Conservation (phyloP, 2,113 vertebrate species). For the Eublepharis macularius region DNA sequence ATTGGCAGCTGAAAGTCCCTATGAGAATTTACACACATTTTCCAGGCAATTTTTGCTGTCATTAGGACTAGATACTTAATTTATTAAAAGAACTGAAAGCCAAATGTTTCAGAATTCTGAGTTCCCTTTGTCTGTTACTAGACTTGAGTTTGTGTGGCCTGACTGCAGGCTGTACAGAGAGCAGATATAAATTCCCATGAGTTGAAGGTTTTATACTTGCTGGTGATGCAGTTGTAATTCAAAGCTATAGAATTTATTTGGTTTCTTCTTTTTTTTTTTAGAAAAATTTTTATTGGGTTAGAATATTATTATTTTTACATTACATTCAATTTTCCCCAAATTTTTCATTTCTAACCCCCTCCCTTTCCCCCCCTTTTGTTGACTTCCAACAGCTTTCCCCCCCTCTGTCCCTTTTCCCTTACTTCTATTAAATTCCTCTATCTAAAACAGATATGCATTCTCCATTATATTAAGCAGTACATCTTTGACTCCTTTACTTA, state of each 20-base stretch:
- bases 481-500: too few species aligned
- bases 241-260: neutral
- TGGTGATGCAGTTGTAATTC: neutral
- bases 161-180: neutral
- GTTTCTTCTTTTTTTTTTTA: too few species aligned
- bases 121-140: neutral
- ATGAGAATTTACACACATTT: neutral
- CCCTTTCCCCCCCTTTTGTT: too few species aligned
- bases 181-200: neutral
- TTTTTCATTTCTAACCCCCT: too few species aligned
- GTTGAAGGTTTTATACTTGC: neutral
- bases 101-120: neutral
- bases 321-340: too few species aligned
- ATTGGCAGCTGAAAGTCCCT: neutral
- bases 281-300: too few species aligned
- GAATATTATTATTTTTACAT: too few species aligned
- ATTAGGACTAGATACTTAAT: neutral
- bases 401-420: too few species aligned
- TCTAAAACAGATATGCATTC: too few species aligned
- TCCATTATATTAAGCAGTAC: too few species aligned
- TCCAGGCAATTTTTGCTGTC: neutral
- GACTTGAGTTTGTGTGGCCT: neutral
- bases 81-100: neutral
- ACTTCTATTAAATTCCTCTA: too few species aligned
- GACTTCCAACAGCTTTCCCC: too few species aligned